Evolutionary conservation across 2,113 vertebrate species (phyloP).

Genomic region (Phocoena sinus): DNA sequence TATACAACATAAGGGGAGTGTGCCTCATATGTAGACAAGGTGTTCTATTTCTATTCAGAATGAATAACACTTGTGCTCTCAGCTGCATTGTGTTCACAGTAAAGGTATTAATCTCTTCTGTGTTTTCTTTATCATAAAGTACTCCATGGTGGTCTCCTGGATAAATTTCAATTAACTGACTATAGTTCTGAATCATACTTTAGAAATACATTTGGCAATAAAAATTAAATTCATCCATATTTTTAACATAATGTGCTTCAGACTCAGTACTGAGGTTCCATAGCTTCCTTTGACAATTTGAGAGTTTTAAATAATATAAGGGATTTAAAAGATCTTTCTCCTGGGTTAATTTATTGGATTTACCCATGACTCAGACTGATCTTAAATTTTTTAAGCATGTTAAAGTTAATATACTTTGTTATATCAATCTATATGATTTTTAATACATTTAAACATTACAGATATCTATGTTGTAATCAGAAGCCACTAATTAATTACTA

Average conservation of each 20-base stretch:
- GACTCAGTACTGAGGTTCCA: background rate
- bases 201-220: background rate
- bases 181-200: background rate
- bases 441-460: background rate
- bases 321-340: background rate
- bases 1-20: background rate
- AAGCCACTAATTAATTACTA: conserved; percentile 11
- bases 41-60: background rate
- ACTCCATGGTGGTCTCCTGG: background rate
- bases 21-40: background rate
- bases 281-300: background rate
- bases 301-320: background rate
- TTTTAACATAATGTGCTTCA: background rate
- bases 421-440: background rate
- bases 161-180: background rate
- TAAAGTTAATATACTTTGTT: conserved; percentile 4
- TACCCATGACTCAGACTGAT: background rate
- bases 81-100: background rate
- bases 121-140: background rate
- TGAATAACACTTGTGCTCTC: background rate
- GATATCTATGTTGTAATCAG: background rate
- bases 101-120: background rate
- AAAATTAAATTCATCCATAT: background rate
- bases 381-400: background rate
- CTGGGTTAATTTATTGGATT: background rate